Evolutionary conservation across 1,140 invertebrate genomes (phyloP), one percentile per base, ranked within the genome.

Genomic region (Acyrthosiphon pisum): DNA sequence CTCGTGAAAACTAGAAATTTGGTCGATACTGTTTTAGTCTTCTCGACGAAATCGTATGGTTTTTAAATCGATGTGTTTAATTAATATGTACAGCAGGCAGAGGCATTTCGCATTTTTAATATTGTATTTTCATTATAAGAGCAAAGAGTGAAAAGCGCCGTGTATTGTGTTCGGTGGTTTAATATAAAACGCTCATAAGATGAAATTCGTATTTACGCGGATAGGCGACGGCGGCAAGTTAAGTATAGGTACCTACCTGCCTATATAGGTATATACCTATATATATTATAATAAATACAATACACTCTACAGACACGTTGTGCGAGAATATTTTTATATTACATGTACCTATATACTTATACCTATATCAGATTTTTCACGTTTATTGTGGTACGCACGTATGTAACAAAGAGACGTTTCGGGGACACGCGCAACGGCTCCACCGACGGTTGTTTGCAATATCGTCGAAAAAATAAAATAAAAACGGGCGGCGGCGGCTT

Each of bases 401-500:
- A 2, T 86, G 41, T 46, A 86, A 86, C 84, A 86, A 46, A 86
- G 84, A 48, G 84, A 48, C 41, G 30, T 41, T 41, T 86, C 23
- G 83, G 9, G 37, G 2, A 6, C 14, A 26, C 8, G 44, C 23
- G 23, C 37, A 44, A 86, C 22, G 83, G 23, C 35, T 30, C 23
- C 37, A 86, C 26, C 30, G 83, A 41, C 26, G 41, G 41, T 44
- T 18, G 60, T n/a, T 26, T 11, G 83, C 37, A 44, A 86, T 86
- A 86, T 86, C 22, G 44, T 83, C 83, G 37, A 86, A 86, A 86
- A 86, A 86, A 46, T 18, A 86, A 86, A 86, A 86, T 18, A 86
- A n/a, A 86, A 48, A 46, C 23, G 7, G 44, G 41, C 44, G 14
- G 44, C 60, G 60, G 60, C 14, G 48, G 48, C 48, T 1, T 9